phyloP scores from a whole-genome alignment of 2,113 vertebrate genomes.

The Anhinga anhinga region DNA sequence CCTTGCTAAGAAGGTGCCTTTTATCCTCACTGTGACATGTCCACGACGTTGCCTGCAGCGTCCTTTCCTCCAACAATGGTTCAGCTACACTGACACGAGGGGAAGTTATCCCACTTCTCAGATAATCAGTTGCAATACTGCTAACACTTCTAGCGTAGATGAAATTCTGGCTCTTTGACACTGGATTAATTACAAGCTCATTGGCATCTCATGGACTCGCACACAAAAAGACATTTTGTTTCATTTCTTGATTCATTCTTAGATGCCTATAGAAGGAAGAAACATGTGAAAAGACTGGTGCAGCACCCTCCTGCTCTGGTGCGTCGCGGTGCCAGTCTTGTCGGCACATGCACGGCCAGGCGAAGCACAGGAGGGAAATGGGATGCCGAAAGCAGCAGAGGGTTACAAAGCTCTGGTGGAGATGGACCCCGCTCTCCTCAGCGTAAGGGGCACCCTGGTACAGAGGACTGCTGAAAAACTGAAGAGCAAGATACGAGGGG shows the following conservation, averaged over 20 bases:
- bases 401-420: background rate
- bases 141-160: background rate
- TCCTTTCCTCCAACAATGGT: background rate
- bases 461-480: background rate
- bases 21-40: background rate
- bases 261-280: background rate
- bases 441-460: background rate
- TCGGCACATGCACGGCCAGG: fast-evolving
- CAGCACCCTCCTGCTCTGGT: background rate
- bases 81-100: fast-evolving
- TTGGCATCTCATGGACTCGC: background rate
- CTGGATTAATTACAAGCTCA: background rate
- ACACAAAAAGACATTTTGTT: background rate
- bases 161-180: background rate
- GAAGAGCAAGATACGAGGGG: background rate
- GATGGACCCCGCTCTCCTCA: background rate
- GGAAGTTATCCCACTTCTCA: background rate
- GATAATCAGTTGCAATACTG: background rate
- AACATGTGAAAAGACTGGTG: background rate
- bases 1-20: background rate
- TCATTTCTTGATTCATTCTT: background rate
- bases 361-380: background rate
- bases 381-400: background rate
- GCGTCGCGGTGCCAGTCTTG: fast-evolving
- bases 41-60: background rate